These are phyloP conservation scores for Parazoanthus atlanticus DNA, from an alignment of 92 coral and sea anemone species.

Conservation along the genomic window DNA sequence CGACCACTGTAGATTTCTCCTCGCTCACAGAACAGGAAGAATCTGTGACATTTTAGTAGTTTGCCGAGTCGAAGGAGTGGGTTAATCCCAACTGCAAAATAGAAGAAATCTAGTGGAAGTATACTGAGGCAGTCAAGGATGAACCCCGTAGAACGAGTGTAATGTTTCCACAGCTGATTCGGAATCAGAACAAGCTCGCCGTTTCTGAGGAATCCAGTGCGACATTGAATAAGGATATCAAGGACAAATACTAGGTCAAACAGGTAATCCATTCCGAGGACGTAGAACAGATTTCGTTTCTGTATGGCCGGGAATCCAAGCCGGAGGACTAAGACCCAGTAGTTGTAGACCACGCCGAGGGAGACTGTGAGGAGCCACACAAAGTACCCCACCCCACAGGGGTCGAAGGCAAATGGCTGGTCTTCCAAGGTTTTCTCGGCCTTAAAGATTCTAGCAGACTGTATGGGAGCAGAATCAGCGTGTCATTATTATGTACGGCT, in stretches of 20 bases:
- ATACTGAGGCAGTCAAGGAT: slow-evolving; percentile 70
- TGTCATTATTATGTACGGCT: too few relatives aligned
- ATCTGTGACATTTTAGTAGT: slow-evolving; percentile 80
- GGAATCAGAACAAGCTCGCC: slow-evolving; percentile 77
- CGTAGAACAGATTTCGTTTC: slow-evolving; percentile 54
- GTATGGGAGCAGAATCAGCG: neutral
- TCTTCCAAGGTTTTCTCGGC: neutral
- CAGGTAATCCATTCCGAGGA: slow-evolving; percentile 82
- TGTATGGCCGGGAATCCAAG: slow-evolving; percentile 71
- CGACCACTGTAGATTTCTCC: slow-evolving; percentile 91
- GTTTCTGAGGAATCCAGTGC: slow-evolving; percentile 83
- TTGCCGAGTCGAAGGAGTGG: slow-evolving; percentile 85
- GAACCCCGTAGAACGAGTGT: slow-evolving; percentile 77
- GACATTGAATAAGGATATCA: slow-evolving; percentile 81
- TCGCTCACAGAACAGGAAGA: slow-evolving; percentile 86
- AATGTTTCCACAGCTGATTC: slow-evolving; percentile 66
- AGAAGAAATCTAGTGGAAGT: slow-evolving; percentile 78
- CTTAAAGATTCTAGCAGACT: neutral
- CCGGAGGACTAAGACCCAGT: slow-evolving; percentile 76
- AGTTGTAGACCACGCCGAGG: slow-evolving; percentile 85
- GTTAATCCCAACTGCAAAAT: slow-evolving; percentile 68
- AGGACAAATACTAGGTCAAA: slow-evolving; percentile 78
- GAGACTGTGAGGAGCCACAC: slow-evolving; percentile 82
- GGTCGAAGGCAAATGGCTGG: slow-evolving; percentile 68
- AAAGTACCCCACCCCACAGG: slow-evolving; percentile 79